These are phyloP conservation scores for Eupelmus urozonus DNA, from an alignment of 2,888 invertebrate genomes.

Conservation along the genomic window DNA sequence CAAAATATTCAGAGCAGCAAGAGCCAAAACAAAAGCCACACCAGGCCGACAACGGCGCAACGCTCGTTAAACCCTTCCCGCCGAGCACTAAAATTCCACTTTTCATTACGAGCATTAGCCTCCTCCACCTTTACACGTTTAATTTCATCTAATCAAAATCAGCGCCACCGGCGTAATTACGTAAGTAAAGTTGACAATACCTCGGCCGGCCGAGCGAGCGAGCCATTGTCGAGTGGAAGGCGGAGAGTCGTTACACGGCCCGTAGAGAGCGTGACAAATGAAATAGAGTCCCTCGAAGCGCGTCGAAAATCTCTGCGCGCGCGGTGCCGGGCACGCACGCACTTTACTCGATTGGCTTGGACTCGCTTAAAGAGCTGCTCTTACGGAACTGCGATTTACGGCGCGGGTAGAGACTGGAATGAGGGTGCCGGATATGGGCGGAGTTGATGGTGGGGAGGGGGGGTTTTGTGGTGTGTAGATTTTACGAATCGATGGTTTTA, in stretches of 20 bases:
- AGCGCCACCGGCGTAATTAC: slow-evolving; percentile 28
- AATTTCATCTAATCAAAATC: slow-evolving; percentile 40
- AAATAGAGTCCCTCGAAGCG: slow-evolving; percentile 16
- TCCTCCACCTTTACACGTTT: neutral
- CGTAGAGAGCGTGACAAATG: slow-evolving; percentile 43
- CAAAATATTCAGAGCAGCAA: too few species aligned
- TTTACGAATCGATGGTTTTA: neutral
- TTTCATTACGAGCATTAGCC: neutral
- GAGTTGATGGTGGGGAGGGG: neutral
- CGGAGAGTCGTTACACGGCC: neutral
- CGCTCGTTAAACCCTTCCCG: too few species aligned
- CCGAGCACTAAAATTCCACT: neutral
- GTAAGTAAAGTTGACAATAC: slow-evolving; percentile 37
- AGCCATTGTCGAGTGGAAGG: slow-evolving; percentile 7
- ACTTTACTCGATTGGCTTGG: slow-evolving; percentile 48
- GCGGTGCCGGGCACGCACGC: slow-evolving; percentile 20
- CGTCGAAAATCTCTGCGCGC: slow-evolving; percentile 40
- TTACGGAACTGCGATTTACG: slow-evolving; percentile 9
- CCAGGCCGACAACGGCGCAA: too few species aligned
- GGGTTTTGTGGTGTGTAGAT: neutral
- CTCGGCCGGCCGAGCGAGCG: neutral
- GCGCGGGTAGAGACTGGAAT: neutral
- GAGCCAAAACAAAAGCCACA: too few species aligned
- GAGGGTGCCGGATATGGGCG: neutral
- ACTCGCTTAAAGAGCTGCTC: slow-evolving; percentile 15